Conservation (phyloP, 2,113 vertebrate genomes). For the Pachycephala philippinensis region DNA sequence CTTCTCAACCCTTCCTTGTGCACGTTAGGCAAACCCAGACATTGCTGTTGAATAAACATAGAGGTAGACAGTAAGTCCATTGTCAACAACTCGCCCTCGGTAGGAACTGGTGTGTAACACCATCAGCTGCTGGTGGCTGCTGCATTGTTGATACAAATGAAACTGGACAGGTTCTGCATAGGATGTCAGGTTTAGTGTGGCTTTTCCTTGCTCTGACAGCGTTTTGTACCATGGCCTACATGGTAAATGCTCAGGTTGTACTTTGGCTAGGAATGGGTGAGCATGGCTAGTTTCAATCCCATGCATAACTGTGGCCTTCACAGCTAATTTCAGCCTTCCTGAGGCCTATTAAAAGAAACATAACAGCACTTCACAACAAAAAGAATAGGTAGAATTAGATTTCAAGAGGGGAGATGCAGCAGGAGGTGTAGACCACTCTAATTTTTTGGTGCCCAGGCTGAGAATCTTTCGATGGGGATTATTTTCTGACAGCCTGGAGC, state of each 20-base stretch:
- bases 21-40: not conserved
- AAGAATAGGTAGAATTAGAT: not conserved
- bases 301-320: not conserved
- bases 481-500: not conserved
- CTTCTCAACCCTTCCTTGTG: not conserved
- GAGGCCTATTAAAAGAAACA: not conserved
- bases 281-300: not conserved
- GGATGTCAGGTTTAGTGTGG: not conserved
- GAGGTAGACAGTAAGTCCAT: not conserved
- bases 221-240: not conserved
- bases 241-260: not conserved
- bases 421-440: not conserved
- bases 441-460: not conserved
- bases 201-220: not conserved
- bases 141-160: not conserved
- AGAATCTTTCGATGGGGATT: not conserved
- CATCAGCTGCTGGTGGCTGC: not conserved
- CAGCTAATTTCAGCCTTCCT: not conserved
- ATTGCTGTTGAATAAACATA: not conserved
- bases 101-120: not conserved
- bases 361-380: not conserved
- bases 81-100: not conserved
- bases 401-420: not conserved
- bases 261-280: not conserved
- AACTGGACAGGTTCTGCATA: not conserved